Conservation (phyloP, 2,113 vertebrate genomes). For the Gulo gulo region DNA sequence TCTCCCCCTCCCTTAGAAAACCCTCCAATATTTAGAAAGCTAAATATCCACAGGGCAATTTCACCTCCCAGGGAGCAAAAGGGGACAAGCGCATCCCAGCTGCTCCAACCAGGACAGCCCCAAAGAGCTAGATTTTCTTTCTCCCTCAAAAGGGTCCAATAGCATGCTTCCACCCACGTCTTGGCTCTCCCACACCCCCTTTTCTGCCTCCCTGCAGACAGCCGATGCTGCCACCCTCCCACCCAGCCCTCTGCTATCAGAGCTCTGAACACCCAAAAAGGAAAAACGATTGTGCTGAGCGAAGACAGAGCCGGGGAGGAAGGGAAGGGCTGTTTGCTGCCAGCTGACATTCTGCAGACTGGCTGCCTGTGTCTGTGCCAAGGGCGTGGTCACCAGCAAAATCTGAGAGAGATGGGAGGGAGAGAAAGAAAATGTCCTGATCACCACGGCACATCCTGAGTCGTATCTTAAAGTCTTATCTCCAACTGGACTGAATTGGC, state of each 20-base stretch:
- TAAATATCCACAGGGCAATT: background rate
- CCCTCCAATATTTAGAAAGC: background rate
- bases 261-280: constrained; percentile 74
- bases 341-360: constrained; percentile 61
- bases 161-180: constrained; percentile 21
- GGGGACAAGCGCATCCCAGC: background rate
- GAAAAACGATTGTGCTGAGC: constrained; percentile 60
- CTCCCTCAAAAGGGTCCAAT: constrained; percentile 42
- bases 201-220: constrained; percentile 37
- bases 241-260: constrained; percentile 55
- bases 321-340: constrained; percentile 57
- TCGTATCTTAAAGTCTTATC: background rate
- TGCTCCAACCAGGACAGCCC: background rate
- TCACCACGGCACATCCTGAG: background rate
- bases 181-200: background rate
- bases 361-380: constrained; percentile 33
- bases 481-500: background rate
- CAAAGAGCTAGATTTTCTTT: constrained; percentile 35
- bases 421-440: background rate
- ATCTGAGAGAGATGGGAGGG: background rate
- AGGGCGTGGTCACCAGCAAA: constrained; percentile 44
- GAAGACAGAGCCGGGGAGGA: constrained; percentile 64
- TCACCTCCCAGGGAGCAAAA: background rate
- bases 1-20: background rate
- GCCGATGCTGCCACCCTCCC: constrained; percentile 48